Base-by-base conservation (phyloP, 2,797 vertebrate genomes). In the Eulemur mongoz region DNA sequence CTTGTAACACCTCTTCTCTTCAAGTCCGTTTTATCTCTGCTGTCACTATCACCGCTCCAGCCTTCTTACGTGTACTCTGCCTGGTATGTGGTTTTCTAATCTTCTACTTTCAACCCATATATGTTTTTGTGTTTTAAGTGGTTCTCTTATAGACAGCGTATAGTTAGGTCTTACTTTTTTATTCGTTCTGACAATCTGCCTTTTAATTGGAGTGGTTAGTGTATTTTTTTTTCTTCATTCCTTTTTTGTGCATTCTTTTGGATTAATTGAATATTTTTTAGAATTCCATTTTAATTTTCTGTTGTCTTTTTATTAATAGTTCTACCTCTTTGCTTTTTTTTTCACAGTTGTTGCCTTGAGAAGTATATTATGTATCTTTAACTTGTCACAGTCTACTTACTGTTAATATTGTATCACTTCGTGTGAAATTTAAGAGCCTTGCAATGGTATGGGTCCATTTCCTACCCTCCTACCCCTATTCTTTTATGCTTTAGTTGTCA, bases 41-140 rank as follows among this genome's bases (percentile, higher is more conserved):
- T 69, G 57, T 40, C 65, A 65, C 38, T 75, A 1, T 63, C 50
- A 45, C n/a, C 30, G 81, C 61, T 78, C 48, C 32, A 78, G 59
- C 48, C 15, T 76, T 63, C 65, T 92, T 91, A 63, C 57, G 38
- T 15, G 88, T 72, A 59, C 38, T 90, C 4, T 78, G 94, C 50
- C 9, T 79, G 11, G 32, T 84, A 48, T 5, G 5, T 87, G n/a
- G 63, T 79, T 93, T n/a, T 91, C 40, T 72, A 79, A 23, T 87
- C 35, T 54, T 63, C 72, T 75, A 3, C 82, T 97, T 95, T 83
- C 38, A 57, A 17, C 22, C 27, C 78, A 2, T 38, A 11, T 78
- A 18, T 76, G 8, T 93, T 48, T 94, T 86, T 95, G n/a, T 57
- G 54, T 89, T 92, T 97, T 87, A 95, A 83, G 67, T 90, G 2